Percentiles rank a stretch among this genome's conserved stretches.
Conservation (phyloP, 2,888 invertebrate genomes). For the Nomada ferruginata region DNA sequence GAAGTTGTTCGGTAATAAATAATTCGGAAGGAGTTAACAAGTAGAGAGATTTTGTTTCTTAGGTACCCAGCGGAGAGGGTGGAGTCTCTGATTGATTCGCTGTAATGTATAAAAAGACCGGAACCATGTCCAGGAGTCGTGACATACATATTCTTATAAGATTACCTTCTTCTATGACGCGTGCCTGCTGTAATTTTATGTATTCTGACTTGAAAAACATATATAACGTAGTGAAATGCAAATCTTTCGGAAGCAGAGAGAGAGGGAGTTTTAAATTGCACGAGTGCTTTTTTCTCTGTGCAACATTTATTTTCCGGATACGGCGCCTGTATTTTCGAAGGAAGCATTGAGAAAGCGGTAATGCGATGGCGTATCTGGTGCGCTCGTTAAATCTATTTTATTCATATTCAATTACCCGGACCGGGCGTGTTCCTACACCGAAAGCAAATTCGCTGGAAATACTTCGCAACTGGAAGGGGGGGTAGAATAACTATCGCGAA, state of each 20-base stretch:
- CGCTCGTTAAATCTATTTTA: slow-evolving; percentile 46
- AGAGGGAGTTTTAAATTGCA: background rate
- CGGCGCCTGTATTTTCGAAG: slow-evolving; percentile 11
- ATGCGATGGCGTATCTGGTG: slow-evolving; percentile 38
- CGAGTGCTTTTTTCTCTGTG: slow-evolving; percentile 2
- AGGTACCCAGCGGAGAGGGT: no score
- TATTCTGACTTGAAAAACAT: no score
- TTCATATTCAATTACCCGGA: slow-evolving; percentile 55
- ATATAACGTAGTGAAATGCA: no score
- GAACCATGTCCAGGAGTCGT: no score
- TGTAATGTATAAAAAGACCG: no score
- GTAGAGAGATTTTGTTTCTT: no score
- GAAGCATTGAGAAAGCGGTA: slow-evolving; percentile 40
- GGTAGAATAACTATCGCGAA: slow-evolving; percentile 9
- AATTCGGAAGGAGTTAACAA: no score
- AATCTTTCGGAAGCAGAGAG: background rate
- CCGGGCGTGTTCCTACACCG: background rate
- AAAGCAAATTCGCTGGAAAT: slow-evolving; percentile 44
- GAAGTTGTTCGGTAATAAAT: no score
- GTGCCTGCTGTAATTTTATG: no score
- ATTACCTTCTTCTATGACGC: no score
- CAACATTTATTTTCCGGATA: slow-evolving; percentile 33
- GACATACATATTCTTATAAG: no score
- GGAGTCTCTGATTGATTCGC: no score
- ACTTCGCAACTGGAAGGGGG: background rate